Conservation (phyloP, 2,797 vertebrate species). For the Syncerus caffer region DNA sequence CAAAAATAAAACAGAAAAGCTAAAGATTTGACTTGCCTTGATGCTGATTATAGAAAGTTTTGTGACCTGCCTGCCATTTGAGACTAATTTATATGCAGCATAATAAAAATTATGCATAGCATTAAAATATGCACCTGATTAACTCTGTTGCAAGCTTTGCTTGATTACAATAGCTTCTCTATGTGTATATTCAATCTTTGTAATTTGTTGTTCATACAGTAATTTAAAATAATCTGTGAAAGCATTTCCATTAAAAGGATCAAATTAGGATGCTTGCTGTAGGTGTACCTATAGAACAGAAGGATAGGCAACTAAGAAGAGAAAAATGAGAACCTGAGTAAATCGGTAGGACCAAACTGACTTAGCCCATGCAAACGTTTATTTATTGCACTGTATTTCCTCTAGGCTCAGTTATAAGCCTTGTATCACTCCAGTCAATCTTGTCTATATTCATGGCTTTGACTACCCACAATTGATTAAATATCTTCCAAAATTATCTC, state of each 20-base stretch:
- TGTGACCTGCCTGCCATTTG: conserved; percentile 31
- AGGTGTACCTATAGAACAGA: background rate
- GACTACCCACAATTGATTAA: background rate
- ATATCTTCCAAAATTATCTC: background rate
- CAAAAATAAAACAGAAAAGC: background rate
- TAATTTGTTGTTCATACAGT: conserved; percentile 62
- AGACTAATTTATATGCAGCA: conserved; percentile 47
- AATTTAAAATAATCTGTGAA: conserved; percentile 52
- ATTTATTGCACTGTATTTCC: background rate
- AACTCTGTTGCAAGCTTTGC: conserved; percentile 45
- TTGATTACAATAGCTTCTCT: conserved; percentile 64
- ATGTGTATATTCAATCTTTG: conserved; percentile 24
- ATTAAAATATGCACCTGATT: conserved; percentile 65
- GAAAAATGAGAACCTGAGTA: background rate
- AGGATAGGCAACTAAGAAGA: background rate
- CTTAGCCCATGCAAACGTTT: background rate
- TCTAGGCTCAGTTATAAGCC: background rate
- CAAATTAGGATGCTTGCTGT: background rate
- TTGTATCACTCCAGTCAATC: background rate
- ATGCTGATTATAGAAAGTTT: conserved; percentile 18
- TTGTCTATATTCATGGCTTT: background rate
- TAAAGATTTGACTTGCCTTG: conserved; percentile 9
- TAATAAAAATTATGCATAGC: conserved; percentile 52
- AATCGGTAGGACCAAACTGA: background rate
- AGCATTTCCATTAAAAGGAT: conserved; percentile 23